Percentiles rank a stretch among this genome's conserved stretches.
phyloP scores from a whole-genome alignment of 2,797 vertebrate species.

The Catamblyrhynchus diadema region DNA sequence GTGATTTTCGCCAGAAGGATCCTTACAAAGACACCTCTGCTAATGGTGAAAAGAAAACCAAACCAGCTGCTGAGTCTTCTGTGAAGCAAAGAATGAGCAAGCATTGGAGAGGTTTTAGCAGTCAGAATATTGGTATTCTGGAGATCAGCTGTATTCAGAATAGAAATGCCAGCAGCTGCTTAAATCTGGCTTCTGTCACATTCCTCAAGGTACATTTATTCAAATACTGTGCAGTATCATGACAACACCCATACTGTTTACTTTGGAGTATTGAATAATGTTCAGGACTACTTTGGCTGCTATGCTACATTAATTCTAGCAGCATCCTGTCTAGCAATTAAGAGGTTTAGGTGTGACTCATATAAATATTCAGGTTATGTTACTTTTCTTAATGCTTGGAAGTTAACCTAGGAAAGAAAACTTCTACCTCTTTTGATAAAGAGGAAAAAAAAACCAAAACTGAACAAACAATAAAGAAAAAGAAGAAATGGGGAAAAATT shows the following conservation, averaged over 20 bases:
- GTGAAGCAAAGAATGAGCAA: not conserved
- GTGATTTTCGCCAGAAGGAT: not conserved
- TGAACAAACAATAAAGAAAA: not conserved
- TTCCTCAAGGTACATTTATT: not conserved
- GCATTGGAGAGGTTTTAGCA: not conserved
- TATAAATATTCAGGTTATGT: not conserved
- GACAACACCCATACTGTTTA: not conserved
- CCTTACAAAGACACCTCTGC: not conserved
- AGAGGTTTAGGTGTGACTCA: not conserved
- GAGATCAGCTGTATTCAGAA: not conserved
- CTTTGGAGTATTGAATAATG: not conserved
- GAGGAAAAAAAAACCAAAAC: accelerated
- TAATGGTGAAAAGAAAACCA: not conserved
- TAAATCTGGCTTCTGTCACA: not conserved
- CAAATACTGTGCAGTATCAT: not conserved
- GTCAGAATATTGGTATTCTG: not conserved
- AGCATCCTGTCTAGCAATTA: not conserved
- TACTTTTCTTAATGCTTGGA: not conserved
- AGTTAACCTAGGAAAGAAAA: not conserved
- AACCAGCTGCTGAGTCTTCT: accelerated
- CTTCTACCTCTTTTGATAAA: not conserved
- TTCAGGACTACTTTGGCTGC: not conserved
- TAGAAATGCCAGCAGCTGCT: not conserved
- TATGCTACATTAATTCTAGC: not conserved
- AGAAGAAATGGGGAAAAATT: accelerated